Evolutionary conservation across 2,797 vertebrate genomes (phyloP).

Genomic region (Hemitrygon akajei): DNA sequence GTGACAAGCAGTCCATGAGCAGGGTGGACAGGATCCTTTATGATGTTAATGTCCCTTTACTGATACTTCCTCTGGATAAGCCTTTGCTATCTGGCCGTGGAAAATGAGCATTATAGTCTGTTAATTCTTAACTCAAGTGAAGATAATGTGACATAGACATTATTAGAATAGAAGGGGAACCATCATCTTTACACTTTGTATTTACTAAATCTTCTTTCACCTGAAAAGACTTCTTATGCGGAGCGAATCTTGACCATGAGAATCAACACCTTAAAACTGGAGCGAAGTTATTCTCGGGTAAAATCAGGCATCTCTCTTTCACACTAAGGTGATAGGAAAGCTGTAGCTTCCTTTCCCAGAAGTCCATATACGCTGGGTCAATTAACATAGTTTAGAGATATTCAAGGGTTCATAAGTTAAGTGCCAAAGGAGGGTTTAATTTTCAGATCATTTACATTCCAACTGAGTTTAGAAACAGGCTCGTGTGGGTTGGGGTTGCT

Average conservation of each 20-base stretch:
- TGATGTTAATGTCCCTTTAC: too few species aligned
- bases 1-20: too few species aligned
- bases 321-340: background rate
- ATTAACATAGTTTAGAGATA: too few species aligned
- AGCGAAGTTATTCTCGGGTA: background rate
- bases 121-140: background rate
- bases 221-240: background rate
- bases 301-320: background rate
- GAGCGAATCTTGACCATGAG: background rate
- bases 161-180: background rate
- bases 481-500: too few species aligned
- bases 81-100: background rate
- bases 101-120: background rate
- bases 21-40: too few species aligned
- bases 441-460: too few species aligned
- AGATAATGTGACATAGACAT: background rate
- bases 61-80: background rate
- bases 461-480: too few species aligned
- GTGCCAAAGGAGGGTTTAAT: too few species aligned
- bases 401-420: too few species aligned
- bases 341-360: too few species aligned
- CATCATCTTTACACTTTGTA: background rate
- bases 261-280: background rate
- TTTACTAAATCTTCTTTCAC: background rate
- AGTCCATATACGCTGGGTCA: too few species aligned